Evolutionary conservation across 92 coral and sea anemone genomes (phyloP), one percentile per base, ranked within the genome.

Genomic region (Phenganax subtilis): DNA sequence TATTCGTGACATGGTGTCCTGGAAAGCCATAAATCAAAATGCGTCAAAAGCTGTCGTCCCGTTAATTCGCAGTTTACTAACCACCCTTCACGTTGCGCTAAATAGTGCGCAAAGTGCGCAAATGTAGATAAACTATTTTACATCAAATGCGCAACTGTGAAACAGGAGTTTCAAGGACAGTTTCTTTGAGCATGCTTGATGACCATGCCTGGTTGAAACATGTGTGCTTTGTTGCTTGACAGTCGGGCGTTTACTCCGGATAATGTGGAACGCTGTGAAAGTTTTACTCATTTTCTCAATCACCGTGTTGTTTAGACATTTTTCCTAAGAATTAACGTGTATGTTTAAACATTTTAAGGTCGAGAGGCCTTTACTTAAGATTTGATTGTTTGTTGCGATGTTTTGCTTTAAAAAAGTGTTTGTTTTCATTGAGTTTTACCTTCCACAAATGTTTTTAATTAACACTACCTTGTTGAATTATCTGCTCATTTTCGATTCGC

Each of bases 1-100:
- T 37, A 14, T 30, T 53, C 73, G 73, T 68, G 73, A 30, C 80
- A 59, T 54, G 8, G 28, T 27, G 57, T 14, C 82, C 54, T 31
- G 60, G 83, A 79, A 54, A 54, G 83, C 83, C 74, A 79, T 79
- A 79, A 79, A 79, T 79, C 83, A 79, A 31, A 29, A 37, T 37
- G 47, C 47, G 47, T 37, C 47, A 37, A n/a, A 54, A 79, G 61
- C 83, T 79, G 83, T 79, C 83, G 83, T 79, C 75, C 54, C 16
- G 9, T 30, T 65, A 79, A 79, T 65, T 63, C 74, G 56, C 83
- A 79, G 73, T 51, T 79, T 57, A 54, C 20, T 64, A 54, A 74
- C 82, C 83, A 29, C 30, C 12, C 73, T 73, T 73, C 77, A 25
- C 62, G 7, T 8, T 6, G 51, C 75, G 58, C 12, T 73, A 25